phyloP scores from a whole-genome alignment of 1,140 invertebrate genomes.

The Cydia splendana region DNA sequence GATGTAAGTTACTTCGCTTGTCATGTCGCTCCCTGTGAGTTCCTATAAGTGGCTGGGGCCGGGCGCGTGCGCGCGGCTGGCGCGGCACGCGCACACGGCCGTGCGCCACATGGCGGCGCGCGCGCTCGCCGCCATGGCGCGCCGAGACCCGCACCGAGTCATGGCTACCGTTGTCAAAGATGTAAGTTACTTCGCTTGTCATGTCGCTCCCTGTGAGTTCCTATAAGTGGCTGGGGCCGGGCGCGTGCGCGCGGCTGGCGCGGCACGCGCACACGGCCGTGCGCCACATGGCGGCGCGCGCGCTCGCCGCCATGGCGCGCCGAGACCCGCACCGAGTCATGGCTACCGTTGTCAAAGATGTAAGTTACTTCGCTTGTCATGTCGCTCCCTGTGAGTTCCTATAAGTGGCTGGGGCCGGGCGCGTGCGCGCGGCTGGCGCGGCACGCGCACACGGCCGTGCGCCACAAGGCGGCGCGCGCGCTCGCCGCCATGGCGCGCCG shows the following conservation, averaged over 20 bases:
- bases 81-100: slow-evolving; percentile 87
- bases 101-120: slow-evolving; percentile 93
- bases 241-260: slow-evolving; percentile 79
- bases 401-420: slow-evolving; percentile 79
- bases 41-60: slow-evolving; percentile 81
- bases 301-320: slow-evolving; percentile 87
- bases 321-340: slow-evolving; percentile 85
- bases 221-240: slow-evolving; percentile 80
- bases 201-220: too few species aligned
- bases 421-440: slow-evolving; percentile 80
- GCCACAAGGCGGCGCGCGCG: slow-evolving; percentile 93
- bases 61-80: slow-evolving; percentile 73
- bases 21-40: too few species aligned
- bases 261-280: slow-evolving; percentile 88
- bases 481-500: slow-evolving; percentile 87
- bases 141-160: slow-evolving; percentile 82
- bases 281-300: slow-evolving; percentile 92
- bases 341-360: slow-evolving; percentile 84
- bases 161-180: slow-evolving; percentile 87
- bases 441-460: slow-evolving; percentile 87
- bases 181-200: too few species aligned
- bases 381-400: too few species aligned
- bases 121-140: slow-evolving; percentile 88
- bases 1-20: slow-evolving; percentile 78
- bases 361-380: too few species aligned